These are phyloP conservation scores for Labia minor DNA, from an alignment of 2,888 invertebrate species.

Conservation along the genomic window DNA sequence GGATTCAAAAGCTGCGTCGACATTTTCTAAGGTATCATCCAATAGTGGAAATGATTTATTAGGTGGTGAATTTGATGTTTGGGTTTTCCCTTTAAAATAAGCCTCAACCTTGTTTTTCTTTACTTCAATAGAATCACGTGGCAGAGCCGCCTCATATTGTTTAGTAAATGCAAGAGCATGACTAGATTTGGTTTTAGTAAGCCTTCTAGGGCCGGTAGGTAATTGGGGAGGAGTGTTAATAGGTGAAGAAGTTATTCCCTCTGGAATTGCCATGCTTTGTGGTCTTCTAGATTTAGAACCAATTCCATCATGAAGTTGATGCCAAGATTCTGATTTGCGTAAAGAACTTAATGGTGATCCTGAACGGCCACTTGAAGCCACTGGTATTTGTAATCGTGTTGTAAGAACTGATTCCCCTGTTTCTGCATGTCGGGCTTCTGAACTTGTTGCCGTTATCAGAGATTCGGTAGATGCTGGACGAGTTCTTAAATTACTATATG, in stretches of 20 bases:
- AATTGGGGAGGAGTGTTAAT: constrained; percentile 33
- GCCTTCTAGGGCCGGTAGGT: constrained; percentile 27
- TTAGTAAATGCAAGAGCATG: constrained; percentile 63
- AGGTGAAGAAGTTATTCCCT: constrained; percentile 28
- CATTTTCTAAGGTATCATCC: constrained; percentile 47
- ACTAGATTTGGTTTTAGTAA: constrained; percentile 58
- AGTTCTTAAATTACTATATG: constrained; percentile 17
- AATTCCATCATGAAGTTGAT: constrained; percentile 44
- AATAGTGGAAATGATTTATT: constrained; percentile 17
- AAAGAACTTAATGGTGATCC: constrained; percentile 34
- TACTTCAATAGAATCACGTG: constrained; percentile 52
- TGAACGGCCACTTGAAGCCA: constrained; percentile 24
- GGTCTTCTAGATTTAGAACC: constrained; percentile 31
- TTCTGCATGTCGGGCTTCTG: constrained; percentile 27
- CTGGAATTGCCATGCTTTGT: constrained; percentile 29
- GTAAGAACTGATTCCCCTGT: constrained; percentile 38
- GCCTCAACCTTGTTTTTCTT: constrained; percentile 65
- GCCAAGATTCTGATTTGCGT: constrained; percentile 71
- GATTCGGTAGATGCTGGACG: constrained; percentile 25
- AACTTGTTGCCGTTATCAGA: constrained; percentile 24
- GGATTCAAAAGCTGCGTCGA: constrained; percentile 80
- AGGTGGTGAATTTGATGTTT: constrained; percentile 20
- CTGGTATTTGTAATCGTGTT: constrained; percentile 38
- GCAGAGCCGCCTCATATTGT: constrained; percentile 68
- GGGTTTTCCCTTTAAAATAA: constrained; percentile 41